These are phyloP conservation scores for Bellardia pandia DNA, from an alignment of 2,888 invertebrate genomes.

Conservation along the genomic window DNA sequence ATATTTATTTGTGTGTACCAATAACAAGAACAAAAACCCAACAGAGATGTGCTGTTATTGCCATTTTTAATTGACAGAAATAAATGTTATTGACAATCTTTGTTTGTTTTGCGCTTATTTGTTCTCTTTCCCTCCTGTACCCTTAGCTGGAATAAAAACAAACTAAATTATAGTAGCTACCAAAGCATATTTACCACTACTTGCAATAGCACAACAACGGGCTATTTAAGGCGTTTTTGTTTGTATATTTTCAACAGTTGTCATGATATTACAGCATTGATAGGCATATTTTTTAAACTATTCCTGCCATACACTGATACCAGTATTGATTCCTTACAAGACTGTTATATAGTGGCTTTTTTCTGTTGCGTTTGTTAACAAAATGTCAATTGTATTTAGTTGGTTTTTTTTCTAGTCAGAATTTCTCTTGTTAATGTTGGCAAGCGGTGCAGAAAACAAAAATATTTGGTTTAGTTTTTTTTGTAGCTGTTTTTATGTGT, in stretches of 20 bases:
- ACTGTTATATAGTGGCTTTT: not conserved
- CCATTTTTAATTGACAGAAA: conserved; percentile 76
- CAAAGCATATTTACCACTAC: conserved; percentile 17
- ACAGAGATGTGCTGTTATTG: conserved; percentile 67
- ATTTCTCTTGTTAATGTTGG: conserved; percentile 36
- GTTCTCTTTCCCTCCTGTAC: conserved; percentile 2
- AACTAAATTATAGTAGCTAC: not conserved
- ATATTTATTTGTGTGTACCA: conserved; percentile 42
- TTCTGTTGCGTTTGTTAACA: conserved; percentile 31
- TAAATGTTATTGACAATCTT: conserved; percentile 75
- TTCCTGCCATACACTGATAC: conserved; percentile 32
- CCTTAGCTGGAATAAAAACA: conserved; percentile 12
- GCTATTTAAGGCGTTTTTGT: conserved; percentile 63
- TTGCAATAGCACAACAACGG: conserved; percentile 12
- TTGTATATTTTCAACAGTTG: conserved; percentile 60
- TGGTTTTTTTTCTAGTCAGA: conserved; percentile 6
- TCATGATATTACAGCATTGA: conserved; percentile 69
- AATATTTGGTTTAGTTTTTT: conserved; percentile 51
- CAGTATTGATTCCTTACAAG: conserved; percentile 4
- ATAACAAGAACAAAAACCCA: conserved; percentile 43
- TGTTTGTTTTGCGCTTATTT: conserved; percentile 38
- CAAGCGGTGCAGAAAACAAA: conserved; percentile 12
- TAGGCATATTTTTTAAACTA: conserved; percentile 66
- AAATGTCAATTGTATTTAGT: conserved; percentile 51
- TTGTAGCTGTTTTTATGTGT: conserved; percentile 13